Conservation (phyloP, 2,797 vertebrate species). For the Smutsia gigantea region DNA sequence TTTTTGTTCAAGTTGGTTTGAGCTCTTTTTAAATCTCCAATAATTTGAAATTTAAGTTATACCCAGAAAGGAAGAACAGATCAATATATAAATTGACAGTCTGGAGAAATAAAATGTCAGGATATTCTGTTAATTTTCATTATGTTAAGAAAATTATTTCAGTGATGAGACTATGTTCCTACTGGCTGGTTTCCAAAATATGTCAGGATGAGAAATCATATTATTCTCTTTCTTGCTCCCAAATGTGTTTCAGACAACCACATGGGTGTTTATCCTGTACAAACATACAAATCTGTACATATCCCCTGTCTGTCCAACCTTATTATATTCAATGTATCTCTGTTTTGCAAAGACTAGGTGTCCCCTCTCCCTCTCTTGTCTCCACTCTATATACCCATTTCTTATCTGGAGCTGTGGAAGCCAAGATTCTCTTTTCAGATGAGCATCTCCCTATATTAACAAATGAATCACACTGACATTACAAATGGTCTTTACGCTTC, state of each 20-base stretch:
- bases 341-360: slow-evolving; percentile 34
- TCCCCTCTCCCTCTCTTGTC: slow-evolving; percentile 11
- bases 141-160: slow-evolving; percentile 1
- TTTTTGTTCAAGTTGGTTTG: not conserved
- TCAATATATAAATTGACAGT: not conserved
- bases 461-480: not conserved
- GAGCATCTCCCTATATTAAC: not conserved
- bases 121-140: not conserved
- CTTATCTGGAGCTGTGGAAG: slow-evolving; percentile 41
- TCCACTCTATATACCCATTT: not conserved
- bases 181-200: slow-evolving; percentile 45
- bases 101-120: slow-evolving; percentile 1
- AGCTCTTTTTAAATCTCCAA: not conserved
- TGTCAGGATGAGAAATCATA: slow-evolving; percentile 40
- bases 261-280: not conserved
- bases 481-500: too few relatives aligned
- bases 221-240: slow-evolving; percentile 42
- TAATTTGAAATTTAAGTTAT: slow-evolving; percentile 18
- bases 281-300: not conserved
- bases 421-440: slow-evolving; percentile 30
- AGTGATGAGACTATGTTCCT: not conserved
- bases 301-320: not conserved
- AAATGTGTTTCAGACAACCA: slow-evolving; percentile 55
- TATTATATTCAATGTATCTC: not conserved
- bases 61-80: not conserved